These are phyloP conservation scores for Steinernema carpocapsae DNA, from an alignment of 2,888 invertebrate genomes.

Conservation along the genomic window DNA sequence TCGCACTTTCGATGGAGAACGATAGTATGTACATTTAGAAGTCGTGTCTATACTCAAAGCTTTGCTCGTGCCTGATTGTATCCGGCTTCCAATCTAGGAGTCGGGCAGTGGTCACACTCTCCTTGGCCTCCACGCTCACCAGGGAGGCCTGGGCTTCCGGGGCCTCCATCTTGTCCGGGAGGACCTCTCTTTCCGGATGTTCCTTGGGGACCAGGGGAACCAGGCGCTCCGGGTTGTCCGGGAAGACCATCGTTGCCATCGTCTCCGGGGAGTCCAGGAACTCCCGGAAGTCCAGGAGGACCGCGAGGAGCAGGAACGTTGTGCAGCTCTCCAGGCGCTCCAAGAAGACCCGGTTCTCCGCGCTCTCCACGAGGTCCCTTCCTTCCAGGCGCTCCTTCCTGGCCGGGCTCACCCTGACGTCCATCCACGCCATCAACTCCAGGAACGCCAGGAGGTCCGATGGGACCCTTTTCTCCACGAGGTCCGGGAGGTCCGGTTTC, in stretches of 20 bases:
- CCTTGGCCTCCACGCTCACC: constrained; percentile 25
- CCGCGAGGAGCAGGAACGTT: constrained; percentile 18
- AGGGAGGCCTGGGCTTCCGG: constrained; percentile 19
- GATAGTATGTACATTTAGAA: no score
- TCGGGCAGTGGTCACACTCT: constrained; percentile 25
- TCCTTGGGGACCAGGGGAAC: constrained; percentile 11
- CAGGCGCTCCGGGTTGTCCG: constrained; percentile 1
- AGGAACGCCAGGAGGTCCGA: not conserved
- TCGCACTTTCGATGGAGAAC: not conserved
- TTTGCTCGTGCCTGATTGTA: constrained; percentile 2
- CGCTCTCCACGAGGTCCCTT: constrained; percentile 27
- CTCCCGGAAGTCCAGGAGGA: constrained; percentile 12
- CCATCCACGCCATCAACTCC: constrained; percentile 17
- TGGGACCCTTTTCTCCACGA: constrained; percentile 6
- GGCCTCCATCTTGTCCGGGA: not conserved
- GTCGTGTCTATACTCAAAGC: not conserved
- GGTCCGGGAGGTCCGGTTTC: not conserved
- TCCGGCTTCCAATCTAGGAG: constrained; percentile 16
- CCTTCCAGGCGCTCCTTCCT: not conserved
- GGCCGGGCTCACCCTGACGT: constrained; percentile 8
- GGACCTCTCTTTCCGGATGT: not conserved
- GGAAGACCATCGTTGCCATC: constrained; percentile 13
- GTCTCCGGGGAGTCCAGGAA: constrained; percentile 19
- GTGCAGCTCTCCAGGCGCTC: constrained; percentile 11
- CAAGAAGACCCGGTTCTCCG: constrained; percentile 3